Percentiles rank a stretch among this genome's conserved stretches.
These are phyloP conservation scores for Sinotaia quadrata DNA, from an alignment of 2,888 invertebrate species.

Conservation along the genomic window DNA sequence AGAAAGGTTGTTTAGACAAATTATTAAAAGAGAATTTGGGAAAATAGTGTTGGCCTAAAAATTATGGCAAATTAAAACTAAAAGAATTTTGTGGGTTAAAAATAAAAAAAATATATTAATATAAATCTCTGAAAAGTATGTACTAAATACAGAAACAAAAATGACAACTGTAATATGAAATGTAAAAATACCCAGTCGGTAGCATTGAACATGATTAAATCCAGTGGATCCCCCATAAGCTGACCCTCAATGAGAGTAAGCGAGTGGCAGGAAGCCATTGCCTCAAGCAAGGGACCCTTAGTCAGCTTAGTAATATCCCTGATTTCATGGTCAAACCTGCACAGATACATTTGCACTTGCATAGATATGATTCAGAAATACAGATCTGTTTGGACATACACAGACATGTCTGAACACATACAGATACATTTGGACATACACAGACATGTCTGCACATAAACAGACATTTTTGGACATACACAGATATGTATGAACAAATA, in stretches of 20 bases:
- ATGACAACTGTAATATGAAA: too few species aligned
- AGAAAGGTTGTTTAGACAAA: too few species aligned
- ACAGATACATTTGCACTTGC: background rate
- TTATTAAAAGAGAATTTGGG: too few species aligned
- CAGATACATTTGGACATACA: background rate
- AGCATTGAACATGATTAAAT: constrained; percentile 74
- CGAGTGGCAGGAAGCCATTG: constrained; percentile 74
- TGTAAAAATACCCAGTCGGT: constrained; percentile 73
- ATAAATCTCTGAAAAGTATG: too few species aligned
- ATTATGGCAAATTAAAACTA: too few species aligned
- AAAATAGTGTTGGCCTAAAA: too few species aligned
- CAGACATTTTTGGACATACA: too few species aligned
- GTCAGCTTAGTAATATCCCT: constrained; percentile 45
- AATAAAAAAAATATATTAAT: too few species aligned
- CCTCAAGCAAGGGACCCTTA: constrained; percentile 57
- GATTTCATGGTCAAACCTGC: constrained; percentile 54
- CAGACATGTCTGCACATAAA: background rate
- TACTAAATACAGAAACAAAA: too few species aligned
- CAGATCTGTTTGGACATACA: background rate
- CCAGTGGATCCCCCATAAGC: constrained; percentile 73
- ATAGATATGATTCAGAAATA: background rate
- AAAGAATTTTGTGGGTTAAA: too few species aligned
- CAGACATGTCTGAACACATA: background rate
- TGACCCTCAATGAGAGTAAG: constrained; percentile 72
- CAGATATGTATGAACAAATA: too few species aligned